Evolutionary conservation across 1,140 invertebrate genomes (phyloP).

Genomic region (Helicoverpa zea): DNA sequence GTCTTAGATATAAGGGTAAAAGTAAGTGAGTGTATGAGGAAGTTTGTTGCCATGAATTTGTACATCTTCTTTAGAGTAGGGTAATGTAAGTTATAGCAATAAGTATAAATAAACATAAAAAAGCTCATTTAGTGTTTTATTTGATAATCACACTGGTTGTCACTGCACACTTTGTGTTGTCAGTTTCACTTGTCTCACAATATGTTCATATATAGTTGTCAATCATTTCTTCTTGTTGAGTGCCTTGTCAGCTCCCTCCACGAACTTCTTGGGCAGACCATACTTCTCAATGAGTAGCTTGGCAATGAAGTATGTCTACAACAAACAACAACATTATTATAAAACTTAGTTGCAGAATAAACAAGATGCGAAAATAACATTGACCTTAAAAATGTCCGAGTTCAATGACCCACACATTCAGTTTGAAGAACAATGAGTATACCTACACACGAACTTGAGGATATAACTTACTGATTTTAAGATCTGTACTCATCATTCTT

Average conservation of each 20-base stretch:
- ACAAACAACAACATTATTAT: constrained; percentile 44
- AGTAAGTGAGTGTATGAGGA: not conserved
- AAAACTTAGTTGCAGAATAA: not conserved
- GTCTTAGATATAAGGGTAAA: not conserved
- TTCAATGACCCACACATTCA: not conserved
- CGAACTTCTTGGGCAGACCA: constrained; percentile 83
- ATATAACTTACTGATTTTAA: too few species aligned
- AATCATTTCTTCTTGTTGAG: constrained; percentile 83
- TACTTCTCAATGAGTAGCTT: constrained; percentile 85
- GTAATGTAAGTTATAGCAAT: constrained; percentile 18
- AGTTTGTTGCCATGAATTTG: constrained; percentile 2
- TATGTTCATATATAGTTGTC: not conserved
- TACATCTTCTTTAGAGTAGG: constrained; percentile 2
- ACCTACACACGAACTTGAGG: not conserved
- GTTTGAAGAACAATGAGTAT: not conserved
- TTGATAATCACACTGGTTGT: constrained; percentile 33
- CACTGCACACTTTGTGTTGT: constrained; percentile 28
- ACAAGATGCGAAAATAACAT: not conserved
- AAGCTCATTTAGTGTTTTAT: constrained; percentile 40
- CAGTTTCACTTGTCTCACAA: constrained; percentile 7
- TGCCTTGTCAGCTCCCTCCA: constrained; percentile 85
- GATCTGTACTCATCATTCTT: too few species aligned
- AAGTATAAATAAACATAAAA: constrained; percentile 32
- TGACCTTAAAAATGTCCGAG: not conserved
- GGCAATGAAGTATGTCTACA: constrained; percentile 83